These are phyloP conservation scores for Crocidura indochinensis DNA, from an alignment of 2,797 vertebrate species.

Conservation along the genomic window DNA sequence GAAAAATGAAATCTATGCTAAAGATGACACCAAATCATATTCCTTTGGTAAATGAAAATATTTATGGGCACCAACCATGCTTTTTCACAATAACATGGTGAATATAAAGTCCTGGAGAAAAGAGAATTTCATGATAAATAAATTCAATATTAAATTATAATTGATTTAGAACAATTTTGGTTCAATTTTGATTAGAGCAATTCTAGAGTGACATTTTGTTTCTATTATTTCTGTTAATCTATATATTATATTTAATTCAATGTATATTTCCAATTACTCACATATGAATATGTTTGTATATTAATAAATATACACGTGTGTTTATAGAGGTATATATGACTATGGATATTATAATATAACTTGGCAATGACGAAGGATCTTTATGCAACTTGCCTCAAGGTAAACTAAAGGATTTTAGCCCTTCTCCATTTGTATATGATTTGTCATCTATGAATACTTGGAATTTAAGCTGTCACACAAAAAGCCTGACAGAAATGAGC, in stretches of 20 bases:
- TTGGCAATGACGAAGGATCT: background rate
- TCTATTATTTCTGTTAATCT: too few relatives aligned
- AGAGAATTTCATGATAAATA: background rate
- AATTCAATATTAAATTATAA: background rate
- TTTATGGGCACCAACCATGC: too few relatives aligned
- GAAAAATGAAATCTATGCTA: background rate
- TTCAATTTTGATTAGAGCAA: too few relatives aligned
- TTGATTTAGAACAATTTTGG: background rate
- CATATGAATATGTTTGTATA: background rate
- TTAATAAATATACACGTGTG: background rate
- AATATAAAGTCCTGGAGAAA: background rate
- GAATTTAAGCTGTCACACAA: slow-evolving; percentile 31
- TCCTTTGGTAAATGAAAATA: background rate
- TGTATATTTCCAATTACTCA: background rate
- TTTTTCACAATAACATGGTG: background rate
- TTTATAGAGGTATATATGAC: background rate
- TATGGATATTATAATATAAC: background rate
- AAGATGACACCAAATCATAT: background rate
- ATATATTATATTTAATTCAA: background rate
- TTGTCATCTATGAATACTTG: slow-evolving; percentile 33
- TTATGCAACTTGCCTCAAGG: background rate
- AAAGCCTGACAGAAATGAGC: slow-evolving; percentile 12
- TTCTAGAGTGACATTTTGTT: too few relatives aligned
- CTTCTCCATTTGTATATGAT: slow-evolving; percentile 2
- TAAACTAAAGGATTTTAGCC: background rate